Conservation (phyloP, 2,888 invertebrate genomes). For the Spodoptera exigua region DNA sequence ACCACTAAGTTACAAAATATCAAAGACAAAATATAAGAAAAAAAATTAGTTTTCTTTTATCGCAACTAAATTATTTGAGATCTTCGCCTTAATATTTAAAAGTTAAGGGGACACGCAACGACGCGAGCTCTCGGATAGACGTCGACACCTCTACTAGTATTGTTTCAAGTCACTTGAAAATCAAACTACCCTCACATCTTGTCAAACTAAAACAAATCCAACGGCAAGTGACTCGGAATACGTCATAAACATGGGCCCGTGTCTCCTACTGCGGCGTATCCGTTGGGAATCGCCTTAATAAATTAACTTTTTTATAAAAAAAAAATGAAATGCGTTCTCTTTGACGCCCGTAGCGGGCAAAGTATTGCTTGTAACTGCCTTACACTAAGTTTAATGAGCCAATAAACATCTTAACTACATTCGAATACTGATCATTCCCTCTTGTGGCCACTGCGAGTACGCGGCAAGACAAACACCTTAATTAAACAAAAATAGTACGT, state of each 20-base stretch:
- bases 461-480: slow-evolving; percentile 72
- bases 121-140: slow-evolving; percentile 42
- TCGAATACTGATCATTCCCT: slow-evolving; percentile 73
- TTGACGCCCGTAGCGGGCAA: slow-evolving; percentile 76
- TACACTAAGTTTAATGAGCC: slow-evolving; percentile 74
- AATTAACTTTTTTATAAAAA: slow-evolving; percentile 61
- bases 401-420: slow-evolving; percentile 67
- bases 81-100: slow-evolving; percentile 80
- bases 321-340: slow-evolving; percentile 84
- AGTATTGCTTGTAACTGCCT: slow-evolving; percentile 75
- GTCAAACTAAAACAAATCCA: slow-evolving; percentile 17
- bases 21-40: slow-evolving; percentile 71
- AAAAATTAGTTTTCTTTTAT: slow-evolving; percentile 59
- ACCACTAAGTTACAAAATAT: slow-evolving; percentile 71
- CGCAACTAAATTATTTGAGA: slow-evolving; percentile 87
- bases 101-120: slow-evolving; percentile 60
- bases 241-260: slow-evolving; percentile 42
- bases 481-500: slow-evolving; percentile 66
- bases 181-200: slow-evolving; percentile 37
- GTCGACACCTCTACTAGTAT: slow-evolving; percentile 42
- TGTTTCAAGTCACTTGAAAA: slow-evolving; percentile 35
- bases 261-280: slow-evolving; percentile 44
- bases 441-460: slow-evolving; percentile 67
- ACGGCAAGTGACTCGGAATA: slow-evolving; percentile 26
- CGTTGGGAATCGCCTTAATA: slow-evolving; percentile 60